Evolutionary conservation across 92 coral and sea anemone genomes (phyloP), one percentile per base, ranked within the genome.

Genomic region (Parazoanthus atlanticus): DNA sequence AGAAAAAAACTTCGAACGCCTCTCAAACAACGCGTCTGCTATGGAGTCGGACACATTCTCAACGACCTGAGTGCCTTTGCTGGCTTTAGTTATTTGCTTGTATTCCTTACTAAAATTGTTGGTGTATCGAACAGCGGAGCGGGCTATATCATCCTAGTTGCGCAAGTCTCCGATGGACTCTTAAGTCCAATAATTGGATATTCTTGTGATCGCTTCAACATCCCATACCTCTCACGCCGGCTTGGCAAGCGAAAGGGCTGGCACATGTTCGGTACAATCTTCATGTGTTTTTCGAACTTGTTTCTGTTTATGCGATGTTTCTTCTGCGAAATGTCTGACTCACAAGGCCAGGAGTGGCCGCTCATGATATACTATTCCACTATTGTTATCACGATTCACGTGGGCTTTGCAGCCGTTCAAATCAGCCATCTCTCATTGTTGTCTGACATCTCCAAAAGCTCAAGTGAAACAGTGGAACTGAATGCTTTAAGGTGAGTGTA

Each of bases 191-290:
- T 84, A 19, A 67, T 90, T 54, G 96, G 96, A 0, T 93, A 81
- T 64, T 80, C 85, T 25, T 86, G 94, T 61, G 96, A 93, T 73
- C 88, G 82, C 15, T 89, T 75, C 61, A 74, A 78, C 2, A 65
- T 91, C 28, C 95, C 95, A 21, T 73, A 86, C 12, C 52, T 93
- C 21, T 80, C 89, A 34, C 85, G 85, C 31, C 91, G 90, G 75
- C 54, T 93, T 31, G 96, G 96, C 2, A 72, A 82, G 40, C 74
- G 96, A 64, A 93, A 93, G 40, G 89, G 90, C 2, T 93, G 96
- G 96, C 93, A 91, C 66, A 69, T 91, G 12, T 38, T 91, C 10
- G 96, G 94, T n/a, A 85, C 86, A 3, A 25, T 88, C 21, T 23
- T 94, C 38, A 89, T 92, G 78, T 47, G 84, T 40, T n/a, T 85